A percentile compares a stretch with the other conserved stretches of the same genome.
Conservation (phyloP, 35 echinoderm and acorn worm species). For the Lytechinus pictus region DNA sequence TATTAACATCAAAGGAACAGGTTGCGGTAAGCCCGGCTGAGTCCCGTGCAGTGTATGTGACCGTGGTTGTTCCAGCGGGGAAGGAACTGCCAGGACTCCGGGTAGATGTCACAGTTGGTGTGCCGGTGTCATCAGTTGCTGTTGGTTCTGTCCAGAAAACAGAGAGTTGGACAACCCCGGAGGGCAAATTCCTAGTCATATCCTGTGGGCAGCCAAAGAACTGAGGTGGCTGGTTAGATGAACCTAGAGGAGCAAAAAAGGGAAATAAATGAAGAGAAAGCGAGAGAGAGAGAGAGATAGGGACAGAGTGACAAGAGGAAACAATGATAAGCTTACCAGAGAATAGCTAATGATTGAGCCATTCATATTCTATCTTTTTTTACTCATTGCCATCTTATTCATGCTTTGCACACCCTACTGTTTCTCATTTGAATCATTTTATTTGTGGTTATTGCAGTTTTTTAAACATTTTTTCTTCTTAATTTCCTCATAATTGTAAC, state of each 20-base stretch:
- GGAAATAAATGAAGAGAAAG: neutral
- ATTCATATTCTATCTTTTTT: too few relatives aligned
- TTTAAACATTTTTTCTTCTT: too few relatives aligned
- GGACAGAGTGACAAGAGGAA: too few relatives aligned
- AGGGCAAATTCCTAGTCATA: neutral
- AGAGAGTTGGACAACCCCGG: neutral
- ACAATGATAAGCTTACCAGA: neutral
- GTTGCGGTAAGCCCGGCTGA: neutral
- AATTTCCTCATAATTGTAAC: too few relatives aligned
- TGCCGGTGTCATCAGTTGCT: slow-evolving; percentile 52
- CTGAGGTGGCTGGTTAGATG: neutral
- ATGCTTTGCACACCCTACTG: too few relatives aligned
- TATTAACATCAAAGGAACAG: slow-evolving; percentile 51
- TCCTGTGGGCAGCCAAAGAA: neutral
- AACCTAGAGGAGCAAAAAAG: neutral
- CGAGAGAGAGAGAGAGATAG: neutral
- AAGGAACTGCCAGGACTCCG: neutral
- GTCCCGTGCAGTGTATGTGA: slow-evolving; percentile 62
- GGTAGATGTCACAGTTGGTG: slow-evolving; percentile 28
- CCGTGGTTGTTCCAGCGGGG: slow-evolving; percentile 30
- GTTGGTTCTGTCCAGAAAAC: slow-evolving; percentile 63
- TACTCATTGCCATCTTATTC: too few relatives aligned
- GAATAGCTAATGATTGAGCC: neutral
- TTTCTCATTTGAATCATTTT: too few relatives aligned
- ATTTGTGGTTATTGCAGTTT: too few relatives aligned